Evolutionary conservation across 2,113 vertebrate genomes (phyloP).

Genomic region (Actenoides lindsayi): DNA sequence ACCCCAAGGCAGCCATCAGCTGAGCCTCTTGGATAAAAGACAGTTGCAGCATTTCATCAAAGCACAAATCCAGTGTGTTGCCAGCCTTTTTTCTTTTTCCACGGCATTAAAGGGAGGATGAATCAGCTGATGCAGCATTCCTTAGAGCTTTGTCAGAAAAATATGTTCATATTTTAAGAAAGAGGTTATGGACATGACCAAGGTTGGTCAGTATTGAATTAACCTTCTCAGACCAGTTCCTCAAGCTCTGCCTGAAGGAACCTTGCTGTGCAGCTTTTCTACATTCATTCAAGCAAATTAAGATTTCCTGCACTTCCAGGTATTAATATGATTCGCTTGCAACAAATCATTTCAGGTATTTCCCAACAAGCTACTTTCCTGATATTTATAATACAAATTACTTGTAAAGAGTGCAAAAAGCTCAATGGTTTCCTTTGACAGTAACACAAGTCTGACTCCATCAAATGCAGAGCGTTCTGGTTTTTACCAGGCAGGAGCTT

Average conservation of each 20-base stretch:
- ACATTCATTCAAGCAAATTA: not conserved
- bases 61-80: not conserved
- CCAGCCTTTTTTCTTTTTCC: not conserved
- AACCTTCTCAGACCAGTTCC: not conserved
- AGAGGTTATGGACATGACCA: not conserved
- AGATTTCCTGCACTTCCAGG: not conserved
- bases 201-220: not conserved
- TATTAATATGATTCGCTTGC: not conserved
- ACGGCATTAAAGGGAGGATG: not conserved
- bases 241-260: not conserved
- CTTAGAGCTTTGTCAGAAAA: constrained; percentile 3
- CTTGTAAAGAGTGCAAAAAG: not conserved
- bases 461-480: not conserved
- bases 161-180: not conserved
- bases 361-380: not conserved
- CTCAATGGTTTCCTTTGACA: not conserved
- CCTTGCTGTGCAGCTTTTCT: not conserved
- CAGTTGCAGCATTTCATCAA: not conserved
- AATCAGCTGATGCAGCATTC: constrained; percentile 7
- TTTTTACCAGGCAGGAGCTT: not conserved
- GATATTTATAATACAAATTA: not conserved
- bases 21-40: not conserved
- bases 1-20: not conserved
- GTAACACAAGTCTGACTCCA: rapidly evolving
- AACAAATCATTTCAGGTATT: not conserved